A percentile compares a stretch with the other conserved stretches of the same genome.
Conservation (phyloP, 2,888 invertebrate species). For the Caenorhabditis zanzibari region DNA sequence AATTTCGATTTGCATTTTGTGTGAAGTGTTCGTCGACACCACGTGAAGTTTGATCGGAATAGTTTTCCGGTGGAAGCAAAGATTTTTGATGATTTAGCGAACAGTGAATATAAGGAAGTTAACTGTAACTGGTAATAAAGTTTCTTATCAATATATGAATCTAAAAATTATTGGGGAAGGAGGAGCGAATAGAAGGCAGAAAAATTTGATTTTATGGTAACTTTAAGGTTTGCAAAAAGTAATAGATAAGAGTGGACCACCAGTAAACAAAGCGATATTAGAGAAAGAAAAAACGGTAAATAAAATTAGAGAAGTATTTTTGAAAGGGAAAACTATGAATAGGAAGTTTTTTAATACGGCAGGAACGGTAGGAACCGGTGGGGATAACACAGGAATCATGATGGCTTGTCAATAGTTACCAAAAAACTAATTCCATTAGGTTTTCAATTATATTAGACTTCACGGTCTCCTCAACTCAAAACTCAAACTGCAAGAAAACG, state of each 20-base stretch:
- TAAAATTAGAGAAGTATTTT: neutral
- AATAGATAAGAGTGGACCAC: neutral
- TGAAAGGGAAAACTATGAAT: no score
- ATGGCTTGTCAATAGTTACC: no score
- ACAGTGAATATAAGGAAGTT: conserved; percentile 6
- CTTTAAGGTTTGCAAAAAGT: neutral
- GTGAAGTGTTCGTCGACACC: conserved; percentile 40
- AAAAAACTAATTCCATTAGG: no score
- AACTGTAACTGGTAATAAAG: neutral
- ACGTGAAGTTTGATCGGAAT: conserved; percentile 50
- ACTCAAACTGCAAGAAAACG: no score
- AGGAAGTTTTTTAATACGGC: no score
- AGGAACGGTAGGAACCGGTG: no score
- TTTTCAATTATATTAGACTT: no score
- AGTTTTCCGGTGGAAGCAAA: neutral
- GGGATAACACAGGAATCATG: no score
- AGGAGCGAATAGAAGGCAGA: conserved; percentile 13
- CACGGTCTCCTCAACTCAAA: no score
- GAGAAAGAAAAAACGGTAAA: neutral
- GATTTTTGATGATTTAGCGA: conserved; percentile 34
- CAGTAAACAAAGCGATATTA: neutral
- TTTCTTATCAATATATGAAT: conserved; percentile 6
- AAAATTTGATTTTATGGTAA: neutral
- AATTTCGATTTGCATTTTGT: neutral
- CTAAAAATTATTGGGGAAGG: neutral